Evolutionary conservation across 1,140 invertebrate genomes (phyloP).

Genomic region (Caenorhabditis briggsae): DNA sequence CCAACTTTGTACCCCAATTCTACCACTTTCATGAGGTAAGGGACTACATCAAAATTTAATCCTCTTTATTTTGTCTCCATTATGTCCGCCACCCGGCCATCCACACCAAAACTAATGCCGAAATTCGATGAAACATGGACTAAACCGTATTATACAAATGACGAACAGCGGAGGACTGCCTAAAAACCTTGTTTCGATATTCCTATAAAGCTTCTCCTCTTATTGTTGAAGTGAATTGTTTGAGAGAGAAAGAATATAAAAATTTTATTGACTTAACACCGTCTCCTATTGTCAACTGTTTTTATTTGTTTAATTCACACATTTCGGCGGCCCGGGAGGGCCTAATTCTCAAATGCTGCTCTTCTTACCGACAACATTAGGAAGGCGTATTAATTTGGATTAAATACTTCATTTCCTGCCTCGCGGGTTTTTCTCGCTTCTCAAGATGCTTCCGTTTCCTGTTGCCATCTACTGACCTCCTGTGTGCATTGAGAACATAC

Average conservation of each 20-base stretch:
- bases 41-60: conserved; percentile 48
- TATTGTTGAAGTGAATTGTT: conserved; percentile 45
- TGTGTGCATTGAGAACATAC: background rate
- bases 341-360: conserved; percentile 2
- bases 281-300: conserved; percentile 52
- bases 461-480: conserved; percentile 33
- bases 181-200: conserved; percentile 30
- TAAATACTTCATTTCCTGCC: conserved; percentile 35
- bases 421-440: conserved; percentile 7
- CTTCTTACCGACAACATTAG: conserved; percentile 52
- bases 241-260: conserved; percentile 52
- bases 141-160: conserved; percentile 56
- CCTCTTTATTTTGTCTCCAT: conserved; percentile 14
- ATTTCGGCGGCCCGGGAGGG: conserved; percentile 1
- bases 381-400: conserved; percentile 44
- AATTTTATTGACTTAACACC: conserved; percentile 56
- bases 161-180: background rate
- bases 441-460: conserved; percentile 37
- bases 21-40: background rate
- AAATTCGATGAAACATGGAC: conserved; percentile 38
- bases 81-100: background rate
- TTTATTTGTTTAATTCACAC: conserved; percentile 55
- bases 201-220: conserved; percentile 36
- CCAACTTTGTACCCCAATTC: background rate
- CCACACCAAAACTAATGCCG: background rate